phyloP scores from a whole-genome alignment of 2,797 vertebrate genomes.

The Phaenicophaeus curvirostris region DNA sequence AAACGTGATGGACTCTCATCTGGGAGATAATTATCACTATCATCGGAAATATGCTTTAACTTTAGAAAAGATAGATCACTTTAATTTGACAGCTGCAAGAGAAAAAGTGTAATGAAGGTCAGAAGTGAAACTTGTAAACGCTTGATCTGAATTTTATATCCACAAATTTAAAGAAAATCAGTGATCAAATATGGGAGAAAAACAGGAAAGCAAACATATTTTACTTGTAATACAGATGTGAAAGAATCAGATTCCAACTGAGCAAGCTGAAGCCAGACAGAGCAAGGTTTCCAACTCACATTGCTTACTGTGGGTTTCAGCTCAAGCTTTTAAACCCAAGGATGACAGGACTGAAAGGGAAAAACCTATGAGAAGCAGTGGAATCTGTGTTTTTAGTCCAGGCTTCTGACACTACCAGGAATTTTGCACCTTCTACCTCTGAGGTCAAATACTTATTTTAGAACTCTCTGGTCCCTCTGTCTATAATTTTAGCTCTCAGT shows the following conservation, averaged over 20 bases:
- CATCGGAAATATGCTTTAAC: slow-evolving; percentile 54
- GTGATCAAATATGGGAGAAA: neutral
- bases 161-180: neutral
- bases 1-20: slow-evolving; percentile 37
- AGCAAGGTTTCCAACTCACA: neutral
- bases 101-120: slow-evolving; percentile 59
- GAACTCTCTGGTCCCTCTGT: neutral
- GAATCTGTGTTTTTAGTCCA: neutral
- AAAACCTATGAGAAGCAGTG: neutral
- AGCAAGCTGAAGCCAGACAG: neutral
- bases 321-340: neutral
- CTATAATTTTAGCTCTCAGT: neutral
- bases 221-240: neutral
- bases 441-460: neutral
- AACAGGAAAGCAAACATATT: neutral
- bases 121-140: slow-evolving; percentile 16
- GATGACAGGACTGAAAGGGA: neutral
- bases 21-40: slow-evolving; percentile 59
- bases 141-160: slow-evolving; percentile 53
- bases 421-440: neutral
- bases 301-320: neutral
- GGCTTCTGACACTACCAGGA: neutral
- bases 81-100: slow-evolving; percentile 54
- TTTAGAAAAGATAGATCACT: slow-evolving; percentile 44
- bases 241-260: neutral